These are phyloP conservation scores for Aleiodes sp. DNA, from an alignment of 1,140 invertebrate genomes.

Conservation along the genomic window DNA sequence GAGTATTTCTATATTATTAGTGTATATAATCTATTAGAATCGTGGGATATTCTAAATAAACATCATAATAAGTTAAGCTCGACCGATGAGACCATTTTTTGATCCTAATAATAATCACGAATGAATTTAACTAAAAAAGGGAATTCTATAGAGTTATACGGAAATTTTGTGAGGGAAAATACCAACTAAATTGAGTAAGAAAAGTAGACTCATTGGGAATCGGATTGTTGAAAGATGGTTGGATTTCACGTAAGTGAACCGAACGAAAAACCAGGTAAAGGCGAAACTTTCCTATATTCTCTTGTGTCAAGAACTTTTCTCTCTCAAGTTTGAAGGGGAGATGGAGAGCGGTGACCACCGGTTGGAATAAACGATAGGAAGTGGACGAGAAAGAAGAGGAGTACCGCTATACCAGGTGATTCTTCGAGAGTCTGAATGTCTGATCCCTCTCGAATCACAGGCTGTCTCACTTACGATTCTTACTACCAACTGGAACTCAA, in stretches of 20 bases:
- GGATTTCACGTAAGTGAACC: not conserved
- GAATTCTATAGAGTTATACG: too few relatives aligned
- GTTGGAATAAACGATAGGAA: constrained; percentile 9
- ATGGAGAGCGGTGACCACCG: not conserved
- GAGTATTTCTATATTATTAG: too few relatives aligned
- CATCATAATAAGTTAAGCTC: too few relatives aligned
- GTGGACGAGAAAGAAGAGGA: constrained; percentile 5
- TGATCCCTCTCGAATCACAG: constrained; percentile 1
- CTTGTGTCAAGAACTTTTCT: not conserved
- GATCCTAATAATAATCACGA: too few relatives aligned
- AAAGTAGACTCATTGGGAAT: not conserved
- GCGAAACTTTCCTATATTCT: not conserved
- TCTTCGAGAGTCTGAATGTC: constrained; percentile 17
- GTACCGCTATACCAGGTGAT: constrained; percentile 9
- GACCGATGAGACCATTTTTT: too few relatives aligned
- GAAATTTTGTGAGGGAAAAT: too few relatives aligned
- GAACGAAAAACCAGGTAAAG: not conserved
- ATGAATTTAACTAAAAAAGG: too few relatives aligned
- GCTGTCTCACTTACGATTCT: not conserved
- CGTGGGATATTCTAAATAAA: too few relatives aligned
- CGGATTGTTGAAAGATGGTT: not conserved
- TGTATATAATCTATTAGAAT: too few relatives aligned
- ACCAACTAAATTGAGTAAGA: not conserved
- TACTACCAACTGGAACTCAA: not conserved
- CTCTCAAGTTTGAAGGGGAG: not conserved